These are phyloP conservation scores for Phortica variegata DNA, from an alignment of 1,140 invertebrate genomes.

Conservation along the genomic window DNA sequence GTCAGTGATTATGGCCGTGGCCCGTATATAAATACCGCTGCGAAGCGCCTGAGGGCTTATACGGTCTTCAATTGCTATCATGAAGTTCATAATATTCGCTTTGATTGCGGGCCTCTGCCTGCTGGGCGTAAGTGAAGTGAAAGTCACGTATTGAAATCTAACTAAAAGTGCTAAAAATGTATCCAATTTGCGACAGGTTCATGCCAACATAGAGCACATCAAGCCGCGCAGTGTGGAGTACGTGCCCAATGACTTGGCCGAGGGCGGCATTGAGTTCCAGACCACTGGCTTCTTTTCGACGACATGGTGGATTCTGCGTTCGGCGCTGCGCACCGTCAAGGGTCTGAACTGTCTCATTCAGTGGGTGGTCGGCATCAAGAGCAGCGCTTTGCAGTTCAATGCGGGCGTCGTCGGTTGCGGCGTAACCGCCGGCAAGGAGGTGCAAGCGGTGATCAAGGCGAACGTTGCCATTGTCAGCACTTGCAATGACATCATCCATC, in stretches of 20 bases:
- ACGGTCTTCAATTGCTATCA: no score
- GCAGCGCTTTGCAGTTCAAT: slow-evolving; percentile 25
- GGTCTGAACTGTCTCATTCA: slow-evolving; percentile 37
- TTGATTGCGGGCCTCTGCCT: slow-evolving; percentile 27
- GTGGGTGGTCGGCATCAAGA: slow-evolving; percentile 31
- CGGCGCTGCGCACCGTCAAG: slow-evolving; percentile 23
- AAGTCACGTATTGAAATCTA: background rate
- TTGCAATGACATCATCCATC: slow-evolving; percentile 22
- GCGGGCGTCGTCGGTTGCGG: slow-evolving; percentile 20
- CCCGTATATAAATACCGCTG: no score
- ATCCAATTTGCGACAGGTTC: slow-evolving; percentile 16
- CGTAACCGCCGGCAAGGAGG: slow-evolving; percentile 23
- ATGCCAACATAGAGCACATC: slow-evolving; percentile 18
- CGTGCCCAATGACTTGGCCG: slow-evolving; percentile 6
- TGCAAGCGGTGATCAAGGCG: slow-evolving; percentile 34
- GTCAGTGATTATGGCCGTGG: no score
- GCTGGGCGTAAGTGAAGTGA: slow-evolving; percentile 23
- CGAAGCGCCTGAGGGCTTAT: no score
- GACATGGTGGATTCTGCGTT: slow-evolving; percentile 13
- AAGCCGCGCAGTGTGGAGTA: background rate
- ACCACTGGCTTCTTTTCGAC: background rate
- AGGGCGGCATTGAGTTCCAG: background rate
- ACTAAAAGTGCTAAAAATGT: background rate
- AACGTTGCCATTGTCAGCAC: slow-evolving; percentile 23
- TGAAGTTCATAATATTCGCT: slow-evolving; percentile 33